phyloP scores from a whole-genome alignment of 1,140 invertebrate species.

The Caligus rogercresseyi region DNA sequence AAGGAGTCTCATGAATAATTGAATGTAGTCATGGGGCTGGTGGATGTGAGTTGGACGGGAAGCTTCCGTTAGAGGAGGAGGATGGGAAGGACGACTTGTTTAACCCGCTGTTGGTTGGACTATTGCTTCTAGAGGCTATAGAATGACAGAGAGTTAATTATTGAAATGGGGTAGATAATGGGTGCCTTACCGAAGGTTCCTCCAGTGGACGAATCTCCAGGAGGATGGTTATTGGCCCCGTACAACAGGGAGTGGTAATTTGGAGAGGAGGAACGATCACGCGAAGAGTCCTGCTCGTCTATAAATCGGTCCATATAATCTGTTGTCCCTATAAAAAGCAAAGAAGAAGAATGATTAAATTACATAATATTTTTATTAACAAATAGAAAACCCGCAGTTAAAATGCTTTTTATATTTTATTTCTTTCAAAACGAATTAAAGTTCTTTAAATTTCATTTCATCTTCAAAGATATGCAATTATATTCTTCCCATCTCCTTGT shows the following conservation, averaged over 20 bases:
- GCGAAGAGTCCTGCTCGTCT: constrained; percentile 11
- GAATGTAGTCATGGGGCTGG: neutral
- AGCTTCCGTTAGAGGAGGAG: neutral
- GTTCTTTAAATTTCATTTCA: neutral
- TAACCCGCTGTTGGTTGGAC: too few species aligned
- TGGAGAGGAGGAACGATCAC: constrained; percentile 29
- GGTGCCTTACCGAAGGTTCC: too few species aligned
- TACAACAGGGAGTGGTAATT: constrained; percentile 43
- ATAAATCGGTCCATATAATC: constrained; percentile 20
- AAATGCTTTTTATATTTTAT: too few species aligned
- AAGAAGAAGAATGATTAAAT: constrained; percentile 17
- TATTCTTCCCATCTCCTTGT: too few species aligned
- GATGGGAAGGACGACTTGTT: neutral
- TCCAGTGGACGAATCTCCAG: neutral
- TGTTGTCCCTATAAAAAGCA: constrained; percentile 8
- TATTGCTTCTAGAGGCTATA: too few species aligned
- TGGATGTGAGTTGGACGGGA: neutral
- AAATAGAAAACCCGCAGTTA: neutral
- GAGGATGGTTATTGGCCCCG: constrained; percentile 25
- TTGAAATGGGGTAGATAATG: too few species aligned
- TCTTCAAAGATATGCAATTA: too few species aligned
- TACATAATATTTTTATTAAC: constrained; percentile 2
- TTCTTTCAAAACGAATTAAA: neutral
- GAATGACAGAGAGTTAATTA: too few species aligned
- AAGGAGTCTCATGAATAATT: too few species aligned